Base-by-base conservation (phyloP, 2,113 vertebrate species). In the Daphoenositta chrysoptera region DNA sequence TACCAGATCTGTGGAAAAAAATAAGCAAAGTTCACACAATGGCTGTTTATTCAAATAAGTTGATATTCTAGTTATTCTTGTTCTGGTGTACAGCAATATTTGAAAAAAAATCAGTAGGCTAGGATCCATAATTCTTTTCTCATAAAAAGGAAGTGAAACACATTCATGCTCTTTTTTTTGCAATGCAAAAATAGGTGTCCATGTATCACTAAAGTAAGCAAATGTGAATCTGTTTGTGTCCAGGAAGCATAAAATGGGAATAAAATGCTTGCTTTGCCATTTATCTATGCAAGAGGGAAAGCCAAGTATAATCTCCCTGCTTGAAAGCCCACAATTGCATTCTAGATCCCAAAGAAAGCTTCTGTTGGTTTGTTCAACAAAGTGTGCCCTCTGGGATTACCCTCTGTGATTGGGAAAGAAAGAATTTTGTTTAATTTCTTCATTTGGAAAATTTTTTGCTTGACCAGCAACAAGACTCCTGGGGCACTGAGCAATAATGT, bases 401-500 rank as follows among this genome's bases (percentile, higher is more conserved):
- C 13, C 28, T 69, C 82, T 79, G 35, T 89, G 65, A 94, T 7
- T 54, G 39, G 30, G 22, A 68, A 79, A 87, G 56, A 93, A 95
- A 65, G 39, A 69, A 79, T 89, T 90, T 76, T 73, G 23, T 86
- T 93, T 57, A 7, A 65, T 90, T 85, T 95, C 70, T 95, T 93
- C n/a, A 44, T 91, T 57, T 93, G 60, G 89, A 87, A 90, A 58
- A 10, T 26, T 51, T 81, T 89, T 91, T 96, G 58, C 84, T 85
- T 83, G 87, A 84, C 39, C 93, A 93, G 44, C 54, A 88, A 44
- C 71, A 66, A 63, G 42, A 18, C 5, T 89, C 16, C 8, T 73
- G 66, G 66, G 84, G 96, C 78, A 77, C 82, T 91, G 83, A 90
- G 78, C 66, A 95, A 86, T 85, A 72, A 15, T 83, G 15, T 94